Evolutionary conservation across 2,888 invertebrate genomes (phyloP).

Genomic region (Exocentrus adspersus): DNA sequence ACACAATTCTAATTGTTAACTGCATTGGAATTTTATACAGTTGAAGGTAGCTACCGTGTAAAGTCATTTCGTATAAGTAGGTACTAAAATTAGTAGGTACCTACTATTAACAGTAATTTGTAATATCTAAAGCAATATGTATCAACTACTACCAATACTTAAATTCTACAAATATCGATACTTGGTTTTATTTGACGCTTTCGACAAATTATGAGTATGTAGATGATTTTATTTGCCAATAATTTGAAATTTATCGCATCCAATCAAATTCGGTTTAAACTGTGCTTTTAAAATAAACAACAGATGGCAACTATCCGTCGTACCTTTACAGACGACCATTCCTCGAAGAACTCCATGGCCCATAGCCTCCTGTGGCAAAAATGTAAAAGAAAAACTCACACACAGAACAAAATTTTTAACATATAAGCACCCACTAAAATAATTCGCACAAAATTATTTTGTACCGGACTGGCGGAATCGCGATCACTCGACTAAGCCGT

Average conservation of each 20-base stretch:
- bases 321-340: slow-evolving; percentile 54
- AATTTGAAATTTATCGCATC: slow-evolving; percentile 3
- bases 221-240: slow-evolving; percentile 9
- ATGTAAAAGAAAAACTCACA: slow-evolving; percentile 19
- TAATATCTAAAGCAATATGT: too few species aligned
- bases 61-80: too few species aligned
- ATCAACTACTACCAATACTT: too few species aligned
- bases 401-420: slow-evolving; percentile 26
- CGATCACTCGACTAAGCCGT: slow-evolving; percentile 54
- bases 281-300: slow-evolving; percentile 17
- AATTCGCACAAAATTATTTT: slow-evolving; percentile 32
- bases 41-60: too few species aligned
- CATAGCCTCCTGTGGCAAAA: slow-evolving; percentile 49
- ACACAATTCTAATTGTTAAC: not conserved
- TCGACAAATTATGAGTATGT: slow-evolving; percentile 4
- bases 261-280: not conserved
- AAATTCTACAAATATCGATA: not conserved
- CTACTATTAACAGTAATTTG: too few species aligned
- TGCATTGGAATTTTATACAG: not conserved
- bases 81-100: too few species aligned
- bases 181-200: not conserved
- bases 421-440: slow-evolving; percentile 22
- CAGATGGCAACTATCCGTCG: not conserved
- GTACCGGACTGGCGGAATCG: slow-evolving; percentile 45
- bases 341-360: slow-evolving; percentile 64